Percentiles rank a stretch among this genome's conserved stretches.
These are phyloP conservation scores for Pogonognathellus flavescens DNA, from an alignment of 1,140 invertebrate species.

Conservation along the genomic window DNA sequence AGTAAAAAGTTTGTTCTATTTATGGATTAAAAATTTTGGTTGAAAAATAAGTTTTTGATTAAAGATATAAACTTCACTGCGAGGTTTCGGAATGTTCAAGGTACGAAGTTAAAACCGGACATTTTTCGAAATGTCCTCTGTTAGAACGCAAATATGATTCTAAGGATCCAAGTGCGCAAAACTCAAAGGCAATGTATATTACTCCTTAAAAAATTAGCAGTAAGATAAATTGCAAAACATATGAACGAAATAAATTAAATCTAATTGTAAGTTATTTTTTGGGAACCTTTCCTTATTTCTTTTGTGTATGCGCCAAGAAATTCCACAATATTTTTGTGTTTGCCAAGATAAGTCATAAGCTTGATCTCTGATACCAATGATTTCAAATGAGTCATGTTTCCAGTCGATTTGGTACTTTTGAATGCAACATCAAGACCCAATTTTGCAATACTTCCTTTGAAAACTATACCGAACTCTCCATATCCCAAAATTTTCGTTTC, in stretches of 20 bases:
- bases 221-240: not conserved
- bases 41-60: too few relatives aligned
- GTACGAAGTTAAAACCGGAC: not conserved
- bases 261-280: too few relatives aligned
- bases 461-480: conserved; percentile 32
- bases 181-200: not conserved
- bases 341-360: not conserved
- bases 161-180: not conserved
- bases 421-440: conserved; percentile 1
- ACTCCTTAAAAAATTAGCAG: not conserved
- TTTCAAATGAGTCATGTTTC: not conserved
- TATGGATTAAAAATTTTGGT: too few relatives aligned
- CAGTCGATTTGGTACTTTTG: not conserved
- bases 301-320: not conserved
- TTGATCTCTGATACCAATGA: conserved; percentile 34
- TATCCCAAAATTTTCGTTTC: conserved; percentile 25
- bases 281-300: not conserved
- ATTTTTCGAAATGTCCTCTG: not conserved
- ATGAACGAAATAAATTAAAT: too few relatives aligned
- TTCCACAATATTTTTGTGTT: not conserved
- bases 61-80: not conserved
- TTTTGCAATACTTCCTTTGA: not conserved
- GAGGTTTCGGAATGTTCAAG: not conserved
- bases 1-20: too few relatives aligned
- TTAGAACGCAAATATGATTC: not conserved